These are phyloP conservation scores for Delia radicum DNA, from an alignment of 1,140 invertebrate genomes.

Conservation along the genomic window DNA sequence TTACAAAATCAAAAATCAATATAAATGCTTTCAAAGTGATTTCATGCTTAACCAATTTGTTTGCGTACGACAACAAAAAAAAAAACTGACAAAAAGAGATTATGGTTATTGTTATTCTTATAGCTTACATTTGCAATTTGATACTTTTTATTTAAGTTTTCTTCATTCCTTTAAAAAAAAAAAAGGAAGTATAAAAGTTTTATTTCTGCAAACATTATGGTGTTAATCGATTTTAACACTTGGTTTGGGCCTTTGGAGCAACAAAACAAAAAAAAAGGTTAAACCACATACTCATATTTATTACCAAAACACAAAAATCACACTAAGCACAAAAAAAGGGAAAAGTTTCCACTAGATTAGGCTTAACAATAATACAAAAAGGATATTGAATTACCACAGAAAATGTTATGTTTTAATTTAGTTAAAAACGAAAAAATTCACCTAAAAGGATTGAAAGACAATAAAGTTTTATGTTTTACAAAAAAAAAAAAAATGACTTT, in stretches of 20 bases:
- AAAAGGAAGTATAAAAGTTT: background rate
- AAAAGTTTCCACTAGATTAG: background rate
- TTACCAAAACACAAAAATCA: background rate
- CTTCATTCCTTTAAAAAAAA: background rate
- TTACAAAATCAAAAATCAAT: slow-evolving; percentile 13
- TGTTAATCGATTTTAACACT: slow-evolving; percentile 22
- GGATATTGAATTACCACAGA: slow-evolving; percentile 1
- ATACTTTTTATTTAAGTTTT: slow-evolving; percentile 20
- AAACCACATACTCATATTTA: background rate
- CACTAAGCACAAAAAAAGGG: background rate
- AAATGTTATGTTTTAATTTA: background rate
- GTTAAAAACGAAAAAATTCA: background rate
- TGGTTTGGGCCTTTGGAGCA: background rate
- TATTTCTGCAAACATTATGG: background rate
- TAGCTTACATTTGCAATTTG: slow-evolving; percentile 41
- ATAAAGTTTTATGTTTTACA: too few species aligned
- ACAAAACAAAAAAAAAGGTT: background rate
- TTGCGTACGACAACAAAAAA: too few species aligned
- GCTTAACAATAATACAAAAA: background rate
- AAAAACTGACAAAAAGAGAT: too few species aligned
- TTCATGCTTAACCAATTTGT: slow-evolving; percentile 47
- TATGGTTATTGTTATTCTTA: slow-evolving; percentile 32
- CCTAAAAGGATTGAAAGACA: background rate
- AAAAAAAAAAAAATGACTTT: too few species aligned
- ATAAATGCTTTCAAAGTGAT: slow-evolving; percentile 32